A percentile compares a stretch with the other conserved stretches of the same genome.
Conservation (phyloP, 2,888 invertebrate species). For the Cantharis lateralis region DNA sequence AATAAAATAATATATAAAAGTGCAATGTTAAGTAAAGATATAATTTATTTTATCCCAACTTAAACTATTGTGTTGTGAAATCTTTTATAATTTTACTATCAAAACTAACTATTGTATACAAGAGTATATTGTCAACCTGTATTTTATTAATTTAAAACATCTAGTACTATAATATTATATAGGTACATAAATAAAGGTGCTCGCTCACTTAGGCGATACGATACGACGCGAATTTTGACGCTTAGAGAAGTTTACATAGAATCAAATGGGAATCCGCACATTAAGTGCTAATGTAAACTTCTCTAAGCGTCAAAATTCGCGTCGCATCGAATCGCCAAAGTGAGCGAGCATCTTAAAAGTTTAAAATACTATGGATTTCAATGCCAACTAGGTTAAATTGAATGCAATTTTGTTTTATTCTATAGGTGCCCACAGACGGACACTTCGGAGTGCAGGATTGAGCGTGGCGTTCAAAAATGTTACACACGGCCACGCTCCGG, state of each 20-base stretch:
- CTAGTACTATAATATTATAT: background rate
- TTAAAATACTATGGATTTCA: background rate
- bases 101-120: background rate
- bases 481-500: too few relatives aligned
- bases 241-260: too few relatives aligned
- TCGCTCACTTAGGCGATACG: too few relatives aligned
- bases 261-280: too few relatives aligned
- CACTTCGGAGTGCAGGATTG: too few relatives aligned
- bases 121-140: background rate
- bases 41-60: background rate
- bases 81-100: background rate
- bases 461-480: too few relatives aligned
- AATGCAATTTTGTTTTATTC: slow-evolving; percentile 6
- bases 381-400: background rate
- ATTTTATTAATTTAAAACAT: background rate
- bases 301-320: too few relatives aligned
- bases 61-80: background rate
- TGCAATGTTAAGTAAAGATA: background rate
- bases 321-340: too few relatives aligned
- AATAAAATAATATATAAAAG: background rate
- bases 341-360: too few relatives aligned
- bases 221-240: too few relatives aligned
- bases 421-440: too few relatives aligned
- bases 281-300: too few relatives aligned
- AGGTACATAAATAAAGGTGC: background rate